A percentile compares a stretch with the other conserved stretches of the same genome.
Evolutionary conservation across 2,113 vertebrate genomes (phyloP).

Genomic region (Nansenia antarctica): DNA sequence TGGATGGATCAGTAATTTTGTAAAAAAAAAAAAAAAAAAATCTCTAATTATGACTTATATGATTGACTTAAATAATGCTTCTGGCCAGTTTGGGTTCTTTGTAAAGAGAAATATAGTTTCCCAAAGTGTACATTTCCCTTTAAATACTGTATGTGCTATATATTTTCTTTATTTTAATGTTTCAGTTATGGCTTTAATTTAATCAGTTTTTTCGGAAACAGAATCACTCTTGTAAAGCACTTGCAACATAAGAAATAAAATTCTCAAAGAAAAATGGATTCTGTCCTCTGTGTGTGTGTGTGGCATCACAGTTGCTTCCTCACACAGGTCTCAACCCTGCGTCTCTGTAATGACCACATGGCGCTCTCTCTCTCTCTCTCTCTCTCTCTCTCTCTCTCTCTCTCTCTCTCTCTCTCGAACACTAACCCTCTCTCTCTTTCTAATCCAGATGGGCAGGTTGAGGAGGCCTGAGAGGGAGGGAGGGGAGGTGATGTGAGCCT

Average conservation of each 20-base stretch:
- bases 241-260: slow-evolving; percentile 78
- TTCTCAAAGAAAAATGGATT: slow-evolving; percentile 57
- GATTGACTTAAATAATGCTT: slow-evolving; percentile 16
- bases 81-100: slow-evolving; percentile 48
- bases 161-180: slow-evolving; percentile 46
- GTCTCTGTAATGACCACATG: background rate
- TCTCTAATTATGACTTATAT: slow-evolving; percentile 29
- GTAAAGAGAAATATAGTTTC: slow-evolving; percentile 29
- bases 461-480: too few species aligned
- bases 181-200: slow-evolving; percentile 61
- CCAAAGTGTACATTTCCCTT: slow-evolving; percentile 45
- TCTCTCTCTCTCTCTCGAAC: too few species aligned
- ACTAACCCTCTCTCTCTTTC: too few species aligned
- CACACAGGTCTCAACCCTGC: background rate
- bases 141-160: slow-evolving; percentile 34
- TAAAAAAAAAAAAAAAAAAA: slow-evolving; percentile 6
- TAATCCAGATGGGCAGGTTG: too few species aligned
- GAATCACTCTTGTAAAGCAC: slow-evolving; percentile 75
- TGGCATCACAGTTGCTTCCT: too few species aligned
- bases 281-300: too few species aligned
- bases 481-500: too few species aligned
- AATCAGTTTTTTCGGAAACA: slow-evolving; percentile 64
- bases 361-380: background rate
- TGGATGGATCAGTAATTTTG: slow-evolving; percentile 19
- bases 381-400: too few species aligned